A percentile compares a stretch with the other conserved stretches of the same genome.
These are phyloP conservation scores for Zonitis immaculata DNA, from an alignment of 2,888 invertebrate species.

Conservation along the genomic window DNA sequence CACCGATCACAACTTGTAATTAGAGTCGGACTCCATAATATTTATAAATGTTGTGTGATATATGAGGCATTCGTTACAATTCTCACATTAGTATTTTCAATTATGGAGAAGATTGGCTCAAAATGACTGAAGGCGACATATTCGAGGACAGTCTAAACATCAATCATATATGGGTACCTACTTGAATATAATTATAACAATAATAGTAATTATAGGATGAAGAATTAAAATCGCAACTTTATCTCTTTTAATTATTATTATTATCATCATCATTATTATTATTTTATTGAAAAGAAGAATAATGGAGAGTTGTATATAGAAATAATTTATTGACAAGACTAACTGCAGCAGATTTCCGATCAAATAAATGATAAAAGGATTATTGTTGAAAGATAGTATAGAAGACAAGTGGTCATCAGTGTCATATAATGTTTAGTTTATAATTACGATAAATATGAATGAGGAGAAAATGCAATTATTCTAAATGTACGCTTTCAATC, in stretches of 20 bases:
- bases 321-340: slow-evolving; percentile 8
- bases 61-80: slow-evolving; percentile 22
- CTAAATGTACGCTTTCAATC: slow-evolving; percentile 21
- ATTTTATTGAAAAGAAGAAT: no score
- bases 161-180: background rate
- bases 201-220: no score
- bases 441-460: slow-evolving; percentile 25
- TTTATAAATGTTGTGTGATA: slow-evolving; percentile 19
- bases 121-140: no score
- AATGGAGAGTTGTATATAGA: no score
- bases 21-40: slow-evolving; percentile 21
- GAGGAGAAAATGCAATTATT: slow-evolving; percentile 23
- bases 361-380: slow-evolving; percentile 17
- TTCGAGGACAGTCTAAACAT: no score
- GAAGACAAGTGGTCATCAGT: slow-evolving; percentile 18
- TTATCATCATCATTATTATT: no score
- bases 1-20: slow-evolving; percentile 21
- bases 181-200: no score
- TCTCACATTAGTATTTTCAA: slow-evolving; percentile 23
- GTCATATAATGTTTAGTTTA: slow-evolving; percentile 19
- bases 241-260: no score
- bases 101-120: no score
- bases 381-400: slow-evolving; percentile 11
- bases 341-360: slow-evolving; percentile 4
- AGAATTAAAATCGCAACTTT: no score